Evolutionary conservation across 2,888 invertebrate species (phyloP).

Genomic region (Cryptops parisi): DNA sequence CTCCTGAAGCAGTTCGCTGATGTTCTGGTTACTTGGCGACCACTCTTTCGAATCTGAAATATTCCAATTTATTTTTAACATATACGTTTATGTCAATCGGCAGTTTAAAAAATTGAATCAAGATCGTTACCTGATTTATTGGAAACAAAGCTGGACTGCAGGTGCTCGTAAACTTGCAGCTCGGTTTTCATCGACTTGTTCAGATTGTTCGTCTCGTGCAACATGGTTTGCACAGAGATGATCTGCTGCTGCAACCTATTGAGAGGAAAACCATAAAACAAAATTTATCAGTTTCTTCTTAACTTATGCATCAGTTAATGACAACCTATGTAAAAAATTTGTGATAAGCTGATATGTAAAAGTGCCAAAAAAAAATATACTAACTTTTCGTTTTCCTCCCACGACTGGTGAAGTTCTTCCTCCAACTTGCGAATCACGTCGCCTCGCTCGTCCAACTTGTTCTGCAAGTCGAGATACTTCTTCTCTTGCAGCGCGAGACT

Average conservation of each 20-base stretch:
- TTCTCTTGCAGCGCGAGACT: background rate
- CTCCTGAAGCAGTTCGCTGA: conserved; percentile 3
- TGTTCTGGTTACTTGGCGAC: too few species aligned
- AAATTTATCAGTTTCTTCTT: too few species aligned
- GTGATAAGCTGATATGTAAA: too few species aligned
- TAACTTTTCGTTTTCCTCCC: conserved; percentile 7
- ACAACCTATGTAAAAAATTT: too few species aligned
- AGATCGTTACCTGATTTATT: background rate
- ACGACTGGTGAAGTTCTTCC: background rate
- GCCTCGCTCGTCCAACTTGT: conserved; percentile 6
- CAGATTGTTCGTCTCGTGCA: conserved; percentile 1
- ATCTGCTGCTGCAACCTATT: conserved; percentile 1
- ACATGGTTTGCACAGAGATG: background rate
- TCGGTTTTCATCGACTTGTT: conserved; percentile 9
- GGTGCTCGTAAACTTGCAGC: conserved; percentile 3
- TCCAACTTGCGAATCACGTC: conserved; percentile 1
- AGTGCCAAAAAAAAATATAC: too few species aligned
- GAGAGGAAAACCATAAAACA: too few species aligned
- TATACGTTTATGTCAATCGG: background rate
- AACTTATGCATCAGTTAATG: too few species aligned
- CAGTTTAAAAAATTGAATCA: background rate
- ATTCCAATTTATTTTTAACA: background rate
- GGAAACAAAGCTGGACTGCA: background rate
- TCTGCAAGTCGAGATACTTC: background rate
- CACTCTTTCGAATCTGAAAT: too few species aligned